Base-by-base conservation (phyloP, 2,113 vertebrate species). In the Cyprinus carpio region DNA sequence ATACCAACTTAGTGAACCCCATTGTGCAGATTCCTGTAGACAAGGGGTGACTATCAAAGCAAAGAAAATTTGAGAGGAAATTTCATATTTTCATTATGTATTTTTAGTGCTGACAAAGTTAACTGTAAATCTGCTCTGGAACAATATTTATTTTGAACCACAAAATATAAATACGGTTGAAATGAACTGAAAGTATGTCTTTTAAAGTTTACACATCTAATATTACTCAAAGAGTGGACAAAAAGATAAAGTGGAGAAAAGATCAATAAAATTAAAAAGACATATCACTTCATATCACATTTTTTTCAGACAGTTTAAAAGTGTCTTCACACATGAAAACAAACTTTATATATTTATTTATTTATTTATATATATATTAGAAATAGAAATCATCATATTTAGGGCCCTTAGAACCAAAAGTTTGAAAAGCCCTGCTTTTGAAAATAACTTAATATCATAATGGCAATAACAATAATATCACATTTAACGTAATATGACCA, bases 1-100 rank as follows among this genome's bases (percentile, higher is more conserved):
- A 75, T 75, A n/a, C 37, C 72, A 75, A 49, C 13, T 49, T 11
- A 67, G 69, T 74, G 23, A 43, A 74, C 23, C 64, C 67, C 31
- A 23, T 37, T 37, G 67, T 11, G 31, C 37, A 23, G 9, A 23
- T 10, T 71, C 18, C 31, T 71, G 23, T 71, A 40, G 67, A 71
- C 18, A 8, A 71, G 4, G 4, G 31, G 10, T 71, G 18, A 37
- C 67, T 37, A 40, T 71, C 9, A 71, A 40, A 23, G 34, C 4
- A 11, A 16, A 71, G 67, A 37, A 40, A 40, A 71, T 11, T 18
- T 4, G 8, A 31, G 65, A 37, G 9, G 18, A 37, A 10, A 37
- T 37, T 69, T 34, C 4, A 6, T n/a, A n/a, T 3, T 12, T 37
- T 23, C 6, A 20, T 34, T 69, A 67, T 67, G 65, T 31, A 20